Conservation (phyloP, 2,113 vertebrate genomes). For the Vidua macroura region DNA sequence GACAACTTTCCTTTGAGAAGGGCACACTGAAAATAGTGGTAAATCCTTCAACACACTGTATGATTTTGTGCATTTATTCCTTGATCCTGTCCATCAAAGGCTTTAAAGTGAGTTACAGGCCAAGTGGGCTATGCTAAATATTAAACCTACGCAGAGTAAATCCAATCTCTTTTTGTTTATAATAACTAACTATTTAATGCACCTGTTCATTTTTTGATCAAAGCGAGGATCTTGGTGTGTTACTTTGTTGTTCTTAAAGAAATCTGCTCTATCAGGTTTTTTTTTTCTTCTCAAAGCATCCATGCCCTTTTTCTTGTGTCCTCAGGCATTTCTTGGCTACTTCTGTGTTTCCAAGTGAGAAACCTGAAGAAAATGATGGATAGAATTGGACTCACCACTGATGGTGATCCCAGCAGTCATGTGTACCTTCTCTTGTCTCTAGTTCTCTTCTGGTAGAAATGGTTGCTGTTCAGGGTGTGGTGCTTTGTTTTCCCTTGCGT, state of each 20-base stretch:
- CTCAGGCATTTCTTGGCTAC: not conserved
- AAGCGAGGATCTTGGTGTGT: not conserved
- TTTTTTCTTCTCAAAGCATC: not conserved
- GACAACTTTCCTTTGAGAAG: not conserved
- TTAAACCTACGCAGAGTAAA: not conserved
- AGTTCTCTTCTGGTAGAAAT: not conserved
- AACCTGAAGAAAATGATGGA: not conserved
- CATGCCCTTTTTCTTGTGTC: not conserved
- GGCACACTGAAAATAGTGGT: not conserved
- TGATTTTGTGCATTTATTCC: not conserved
- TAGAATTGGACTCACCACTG: not conserved
- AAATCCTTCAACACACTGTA: not conserved
- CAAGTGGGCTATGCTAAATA: not conserved
- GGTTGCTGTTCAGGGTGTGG: not conserved
- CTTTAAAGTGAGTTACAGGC: not conserved
- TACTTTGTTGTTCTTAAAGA: not conserved
- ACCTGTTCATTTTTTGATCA: not conserved
- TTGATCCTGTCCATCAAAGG: not conserved
- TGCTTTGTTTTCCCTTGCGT: not conserved
- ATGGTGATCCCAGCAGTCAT: not conserved
- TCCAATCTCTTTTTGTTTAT: not conserved
- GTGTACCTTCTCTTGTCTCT: not conserved
- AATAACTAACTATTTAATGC: not conserved
- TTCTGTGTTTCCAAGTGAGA: not conserved
- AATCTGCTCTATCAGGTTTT: accelerated